These are phyloP conservation scores for Poecilobothrus nobilitatus DNA, from an alignment of 2,888 invertebrate genomes.

Conservation along the genomic window DNA sequence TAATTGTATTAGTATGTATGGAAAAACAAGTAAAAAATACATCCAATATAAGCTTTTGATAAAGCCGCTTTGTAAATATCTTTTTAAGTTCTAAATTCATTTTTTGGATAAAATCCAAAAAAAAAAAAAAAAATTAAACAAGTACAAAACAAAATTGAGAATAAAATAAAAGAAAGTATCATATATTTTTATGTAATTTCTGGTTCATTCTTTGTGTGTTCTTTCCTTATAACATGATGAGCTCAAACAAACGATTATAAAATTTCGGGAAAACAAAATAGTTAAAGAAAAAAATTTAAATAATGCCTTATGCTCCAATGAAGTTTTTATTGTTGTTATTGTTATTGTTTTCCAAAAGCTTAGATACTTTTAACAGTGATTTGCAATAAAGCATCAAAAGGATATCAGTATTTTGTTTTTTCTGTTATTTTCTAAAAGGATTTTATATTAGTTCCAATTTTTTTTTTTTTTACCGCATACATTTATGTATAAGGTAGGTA, in stretches of 20 bases:
- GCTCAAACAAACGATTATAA: not conserved
- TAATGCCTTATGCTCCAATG: not conserved
- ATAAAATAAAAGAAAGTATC: no score
- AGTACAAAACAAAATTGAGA: not conserved
- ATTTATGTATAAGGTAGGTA: no score
- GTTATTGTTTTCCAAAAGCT: not conserved
- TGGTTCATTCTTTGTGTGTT: not conserved
- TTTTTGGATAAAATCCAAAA: not conserved
- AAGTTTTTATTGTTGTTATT: not conserved
- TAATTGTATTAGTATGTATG: no score
- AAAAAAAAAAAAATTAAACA: not conserved
- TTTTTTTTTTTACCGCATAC: no score
- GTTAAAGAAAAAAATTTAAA: not conserved
- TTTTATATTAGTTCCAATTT: no score
- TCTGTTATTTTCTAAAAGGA: no score
- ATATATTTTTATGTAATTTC: no score
- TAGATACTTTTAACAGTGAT: not conserved
- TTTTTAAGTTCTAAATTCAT: not conserved
- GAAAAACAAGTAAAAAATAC: not conserved
- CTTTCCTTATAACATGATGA: not conserved
- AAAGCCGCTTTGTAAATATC: not conserved
- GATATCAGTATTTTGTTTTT: not conserved
- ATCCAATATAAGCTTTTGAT: not conserved
- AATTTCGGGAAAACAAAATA: not conserved
- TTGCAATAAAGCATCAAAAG: not conserved